Evolutionary conservation across 2,113 vertebrate genomes (phyloP).

Genomic region (Triplophysa rosa): DNA sequence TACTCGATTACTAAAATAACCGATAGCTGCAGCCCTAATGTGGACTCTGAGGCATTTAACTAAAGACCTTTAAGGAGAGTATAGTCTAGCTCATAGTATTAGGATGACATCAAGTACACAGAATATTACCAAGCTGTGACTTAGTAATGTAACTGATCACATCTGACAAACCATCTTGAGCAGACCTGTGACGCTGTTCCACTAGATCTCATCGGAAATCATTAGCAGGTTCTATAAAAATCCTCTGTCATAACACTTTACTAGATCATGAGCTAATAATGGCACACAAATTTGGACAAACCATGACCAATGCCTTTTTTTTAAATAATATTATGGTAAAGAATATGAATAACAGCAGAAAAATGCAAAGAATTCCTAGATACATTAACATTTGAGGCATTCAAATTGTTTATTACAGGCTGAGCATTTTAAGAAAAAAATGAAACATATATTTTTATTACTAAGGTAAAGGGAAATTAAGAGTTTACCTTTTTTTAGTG

Average conservation of each 20-base stretch:
- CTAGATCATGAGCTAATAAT: neutral
- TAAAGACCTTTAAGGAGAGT: constrained; percentile 18
- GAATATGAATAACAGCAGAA: neutral
- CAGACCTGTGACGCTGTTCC: neutral
- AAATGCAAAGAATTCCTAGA: too few relatives aligned
- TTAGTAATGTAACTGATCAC: neutral
- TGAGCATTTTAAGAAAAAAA: too few relatives aligned
- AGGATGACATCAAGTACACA: constrained; percentile 29
- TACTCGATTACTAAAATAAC: too few relatives aligned
- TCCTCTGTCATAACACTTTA: constrained; percentile 8
- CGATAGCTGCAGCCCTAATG: too few relatives aligned
- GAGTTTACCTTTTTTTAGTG: too few relatives aligned
- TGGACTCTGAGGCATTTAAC: neutral
- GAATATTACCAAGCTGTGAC: constrained; percentile 34
- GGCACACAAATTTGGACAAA: neutral
- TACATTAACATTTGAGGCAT: too few relatives aligned
- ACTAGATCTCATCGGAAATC: constrained; percentile 45
- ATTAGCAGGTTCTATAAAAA: constrained; percentile 47
- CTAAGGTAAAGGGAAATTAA: too few relatives aligned
- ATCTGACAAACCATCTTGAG: constrained; percentile 5
- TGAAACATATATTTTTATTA: too few relatives aligned
- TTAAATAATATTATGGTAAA: neutral
- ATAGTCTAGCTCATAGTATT: constrained; percentile 9
- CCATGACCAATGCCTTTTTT: neutral
- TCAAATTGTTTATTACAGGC: too few relatives aligned